Conservation (phyloP, 2,113 vertebrate species). For the Chrysemys picta region DNA sequence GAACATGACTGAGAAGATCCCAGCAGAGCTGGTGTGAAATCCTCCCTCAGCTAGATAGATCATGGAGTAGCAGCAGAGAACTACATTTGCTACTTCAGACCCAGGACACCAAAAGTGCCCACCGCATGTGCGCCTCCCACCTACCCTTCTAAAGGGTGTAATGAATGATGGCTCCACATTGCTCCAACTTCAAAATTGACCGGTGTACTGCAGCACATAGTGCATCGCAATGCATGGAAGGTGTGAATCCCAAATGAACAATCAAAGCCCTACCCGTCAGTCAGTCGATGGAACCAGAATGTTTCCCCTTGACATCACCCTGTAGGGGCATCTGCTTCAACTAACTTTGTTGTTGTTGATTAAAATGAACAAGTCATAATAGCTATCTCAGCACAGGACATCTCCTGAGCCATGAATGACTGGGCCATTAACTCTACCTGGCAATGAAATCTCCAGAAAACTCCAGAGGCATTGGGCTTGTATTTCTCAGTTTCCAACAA, state of each 20-base stretch:
- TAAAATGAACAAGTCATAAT: slow-evolving; percentile 58
- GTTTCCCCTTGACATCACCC: not conserved
- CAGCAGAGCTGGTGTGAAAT: not conserved
- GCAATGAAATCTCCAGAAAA: slow-evolving; percentile 55
- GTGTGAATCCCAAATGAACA: not conserved
- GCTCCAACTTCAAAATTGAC: not conserved
- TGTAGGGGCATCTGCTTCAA: slow-evolving; percentile 35
- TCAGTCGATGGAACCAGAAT: slow-evolving; percentile 2
- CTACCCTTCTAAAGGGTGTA: not conserved
- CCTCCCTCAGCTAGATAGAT: not conserved
- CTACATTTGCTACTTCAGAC: not conserved
- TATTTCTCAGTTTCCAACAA: not conserved
- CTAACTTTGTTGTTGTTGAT: slow-evolving; percentile 21
- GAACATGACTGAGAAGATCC: not conserved
- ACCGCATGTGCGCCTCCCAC: not conserved
- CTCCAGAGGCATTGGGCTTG: slow-evolving; percentile 31
- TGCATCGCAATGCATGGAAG: not conserved
- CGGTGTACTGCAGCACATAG: not conserved
- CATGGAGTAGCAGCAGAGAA: not conserved
- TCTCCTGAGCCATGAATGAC: slow-evolving; percentile 50
- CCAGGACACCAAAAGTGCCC: not conserved
- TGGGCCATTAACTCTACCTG: not conserved
- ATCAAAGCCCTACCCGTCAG: not conserved
- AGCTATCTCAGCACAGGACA: slow-evolving; percentile 24
- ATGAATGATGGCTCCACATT: not conserved